Percentiles rank a stretch among this genome's conserved stretches.
Conservation (phyloP, 2,888 invertebrate species). For the Crepidodera aurea region DNA sequence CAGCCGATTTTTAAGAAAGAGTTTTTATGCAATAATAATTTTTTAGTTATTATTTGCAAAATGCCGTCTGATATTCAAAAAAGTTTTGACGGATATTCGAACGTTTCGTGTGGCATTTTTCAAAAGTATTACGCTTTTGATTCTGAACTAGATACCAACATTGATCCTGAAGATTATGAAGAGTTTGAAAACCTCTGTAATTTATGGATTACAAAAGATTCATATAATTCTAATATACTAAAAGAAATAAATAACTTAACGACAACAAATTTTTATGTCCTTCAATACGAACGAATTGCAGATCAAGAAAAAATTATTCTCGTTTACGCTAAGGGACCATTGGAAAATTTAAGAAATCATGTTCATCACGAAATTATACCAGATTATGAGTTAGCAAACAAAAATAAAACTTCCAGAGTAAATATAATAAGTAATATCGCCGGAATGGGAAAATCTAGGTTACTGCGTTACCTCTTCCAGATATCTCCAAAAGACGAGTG, state of each 20-base stretch:
- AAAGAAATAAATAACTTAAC: not conserved
- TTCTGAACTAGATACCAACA: too few relatives aligned
- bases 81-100: too few relatives aligned
- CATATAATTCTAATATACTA: not conserved
- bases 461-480: constrained; percentile 14
- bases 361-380: not conserved
- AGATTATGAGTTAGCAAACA: constrained; percentile 1
- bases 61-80: too few relatives aligned
- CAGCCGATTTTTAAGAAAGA: not conserved
- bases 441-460: constrained; percentile 31
- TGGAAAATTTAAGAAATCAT: constrained; percentile 9
- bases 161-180: not conserved
- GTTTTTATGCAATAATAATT: not conserved
- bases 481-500: constrained; percentile 16
- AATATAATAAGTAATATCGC: constrained; percentile 31
- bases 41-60: not conserved
- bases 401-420: constrained; percentile 3
- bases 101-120: too few relatives aligned
- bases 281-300: constrained; percentile 2
- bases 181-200: not conserved
- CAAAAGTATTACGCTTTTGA: too few relatives aligned
- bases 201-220: not conserved
- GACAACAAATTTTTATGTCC: not conserved
- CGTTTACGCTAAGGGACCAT: constrained; percentile 1
- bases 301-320: not conserved